phyloP scores from a whole-genome alignment of 64 coral and sea anemone species.

The Platygyra sinensis region DNA sequence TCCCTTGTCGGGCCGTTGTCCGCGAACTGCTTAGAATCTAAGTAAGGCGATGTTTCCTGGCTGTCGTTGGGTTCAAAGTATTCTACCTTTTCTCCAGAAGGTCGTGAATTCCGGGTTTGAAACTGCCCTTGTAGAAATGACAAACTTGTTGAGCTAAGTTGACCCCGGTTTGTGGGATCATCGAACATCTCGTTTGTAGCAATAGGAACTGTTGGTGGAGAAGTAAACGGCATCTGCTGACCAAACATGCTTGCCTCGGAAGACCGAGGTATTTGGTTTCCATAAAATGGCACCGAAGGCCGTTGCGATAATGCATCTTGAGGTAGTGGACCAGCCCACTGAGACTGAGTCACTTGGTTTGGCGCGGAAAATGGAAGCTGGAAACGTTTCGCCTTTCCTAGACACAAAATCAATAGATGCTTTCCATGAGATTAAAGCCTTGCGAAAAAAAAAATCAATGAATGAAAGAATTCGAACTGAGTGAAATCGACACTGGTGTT shows the following conservation, averaged over 20 bases:
- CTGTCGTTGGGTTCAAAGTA: constrained; percentile 40
- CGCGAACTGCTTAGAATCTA: constrained; percentile 19
- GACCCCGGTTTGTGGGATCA: constrained; percentile 9
- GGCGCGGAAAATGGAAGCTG: background rate
- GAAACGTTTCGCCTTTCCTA: constrained; percentile 29
- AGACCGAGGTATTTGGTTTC: background rate
- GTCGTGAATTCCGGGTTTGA: background rate
- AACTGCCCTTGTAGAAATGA: constrained; percentile 4
- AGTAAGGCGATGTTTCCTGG: constrained; percentile 14
- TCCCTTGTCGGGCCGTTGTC: constrained; percentile 32
- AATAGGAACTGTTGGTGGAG: background rate
- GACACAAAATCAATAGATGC: background rate
- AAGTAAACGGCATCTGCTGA: background rate
- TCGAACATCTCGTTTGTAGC: constrained; percentile 23
- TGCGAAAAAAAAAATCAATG: no score
- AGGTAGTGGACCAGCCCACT: background rate
- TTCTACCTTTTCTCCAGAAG: background rate
- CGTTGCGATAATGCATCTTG: background rate
- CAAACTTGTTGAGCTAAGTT: background rate
- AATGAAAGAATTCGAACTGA: no score
- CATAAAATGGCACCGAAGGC: background rate
- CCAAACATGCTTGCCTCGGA: background rate
- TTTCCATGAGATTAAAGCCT: no score
- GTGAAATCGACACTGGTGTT: no score
- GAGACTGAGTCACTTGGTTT: background rate